These are phyloP conservation scores for Anarsia innoxiella DNA, from an alignment of 2,888 invertebrate species.

Conservation along the genomic window DNA sequence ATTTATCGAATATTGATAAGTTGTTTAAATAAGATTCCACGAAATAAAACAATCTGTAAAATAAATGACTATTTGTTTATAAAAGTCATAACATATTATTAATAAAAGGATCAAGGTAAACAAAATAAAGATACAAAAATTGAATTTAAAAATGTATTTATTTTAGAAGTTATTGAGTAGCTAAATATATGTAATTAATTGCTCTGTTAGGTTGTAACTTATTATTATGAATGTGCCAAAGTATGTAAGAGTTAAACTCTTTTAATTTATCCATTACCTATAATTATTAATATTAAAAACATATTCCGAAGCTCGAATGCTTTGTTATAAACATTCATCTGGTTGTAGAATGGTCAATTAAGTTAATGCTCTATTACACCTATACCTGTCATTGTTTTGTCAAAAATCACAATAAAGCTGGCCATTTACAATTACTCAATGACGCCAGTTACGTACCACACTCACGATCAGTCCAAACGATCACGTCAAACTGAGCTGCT, in stretches of 20 bases:
- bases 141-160: not conserved
- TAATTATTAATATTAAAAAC: too few relatives aligned
- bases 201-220: conserved; percentile 14
- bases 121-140: not conserved
- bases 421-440: not conserved
- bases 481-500: too few relatives aligned
- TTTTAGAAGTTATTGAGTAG: not conserved
- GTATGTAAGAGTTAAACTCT: conserved; percentile 48
- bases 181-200: conserved; percentile 8
- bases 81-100: conserved; percentile 20
- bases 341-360: not conserved
- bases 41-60: too few relatives aligned
- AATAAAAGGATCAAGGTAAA: not conserved
- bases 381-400: not conserved
- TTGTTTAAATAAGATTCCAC: too few relatives aligned
- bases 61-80: too few relatives aligned
- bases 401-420: not conserved
- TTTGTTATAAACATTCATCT: not conserved
- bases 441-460: too few relatives aligned
- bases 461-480: too few relatives aligned
- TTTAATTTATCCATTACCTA: not conserved
- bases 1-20: too few relatives aligned
- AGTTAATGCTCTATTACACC: not conserved
- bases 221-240: conserved; percentile 44
- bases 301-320: too few relatives aligned